These are phyloP conservation scores for Amblyornis subalaris DNA, from an alignment of 2,113 vertebrate genomes.

Conservation along the genomic window DNA sequence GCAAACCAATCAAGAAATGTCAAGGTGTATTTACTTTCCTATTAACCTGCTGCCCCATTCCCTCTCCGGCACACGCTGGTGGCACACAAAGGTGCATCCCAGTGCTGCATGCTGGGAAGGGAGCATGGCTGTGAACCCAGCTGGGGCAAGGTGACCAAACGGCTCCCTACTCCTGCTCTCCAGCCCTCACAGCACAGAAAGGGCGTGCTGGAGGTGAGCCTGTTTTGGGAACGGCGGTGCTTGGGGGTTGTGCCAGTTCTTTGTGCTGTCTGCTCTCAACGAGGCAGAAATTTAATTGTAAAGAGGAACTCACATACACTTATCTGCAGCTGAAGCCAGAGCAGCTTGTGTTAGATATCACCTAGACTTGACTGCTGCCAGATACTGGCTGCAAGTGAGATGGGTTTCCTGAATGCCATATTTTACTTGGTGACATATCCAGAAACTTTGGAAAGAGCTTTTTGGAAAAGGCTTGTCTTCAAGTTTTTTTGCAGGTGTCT, in stretches of 20 bases:
- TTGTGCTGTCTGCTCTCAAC: neutral
- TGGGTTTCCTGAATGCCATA: neutral
- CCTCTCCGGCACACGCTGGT: neutral
- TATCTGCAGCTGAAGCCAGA: neutral
- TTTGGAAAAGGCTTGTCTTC: neutral
- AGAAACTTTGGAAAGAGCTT: neutral
- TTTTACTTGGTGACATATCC: neutral
- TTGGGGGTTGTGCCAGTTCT: neutral
- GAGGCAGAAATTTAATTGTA: neutral
- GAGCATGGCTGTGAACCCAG: accelerated
- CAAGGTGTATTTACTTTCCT: neutral
- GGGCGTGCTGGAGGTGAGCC: neutral
- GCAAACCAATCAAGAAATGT: neutral
- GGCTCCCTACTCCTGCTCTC: neutral
- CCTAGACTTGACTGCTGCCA: neutral
- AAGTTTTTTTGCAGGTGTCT: neutral
- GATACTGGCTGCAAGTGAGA: neutral
- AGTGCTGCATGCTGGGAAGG: accelerated
- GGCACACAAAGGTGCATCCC: neutral
- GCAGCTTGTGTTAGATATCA: neutral
- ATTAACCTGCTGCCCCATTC: neutral
- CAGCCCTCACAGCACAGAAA: accelerated
- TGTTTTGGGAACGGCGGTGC: neutral
- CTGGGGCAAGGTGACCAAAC: neutral
- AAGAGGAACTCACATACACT: neutral